These are phyloP conservation scores for Druon quercuslanigerum DNA, from an alignment of 1,140 invertebrate genomes.

Conservation along the genomic window DNA sequence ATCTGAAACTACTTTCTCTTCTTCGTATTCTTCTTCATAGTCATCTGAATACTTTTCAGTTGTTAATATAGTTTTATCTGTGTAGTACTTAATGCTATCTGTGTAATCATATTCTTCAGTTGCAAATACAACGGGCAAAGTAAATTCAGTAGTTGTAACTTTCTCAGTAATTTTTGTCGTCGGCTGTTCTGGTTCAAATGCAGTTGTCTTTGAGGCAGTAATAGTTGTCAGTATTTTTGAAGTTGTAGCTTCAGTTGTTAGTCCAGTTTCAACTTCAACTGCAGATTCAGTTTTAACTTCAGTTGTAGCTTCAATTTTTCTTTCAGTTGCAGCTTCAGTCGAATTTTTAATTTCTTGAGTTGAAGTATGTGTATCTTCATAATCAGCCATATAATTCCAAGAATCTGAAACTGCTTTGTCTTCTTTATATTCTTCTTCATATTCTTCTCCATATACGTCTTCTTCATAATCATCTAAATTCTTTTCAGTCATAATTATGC, in stretches of 20 bases:
- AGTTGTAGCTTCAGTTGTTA: too few relatives aligned
- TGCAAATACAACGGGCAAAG: background rate
- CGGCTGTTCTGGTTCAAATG: too few relatives aligned
- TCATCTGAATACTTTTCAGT: constrained; percentile 38
- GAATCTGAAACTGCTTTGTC: background rate
- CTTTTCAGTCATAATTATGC: constrained; percentile 24
- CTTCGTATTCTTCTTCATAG: constrained; percentile 18
- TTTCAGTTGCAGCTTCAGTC: background rate
- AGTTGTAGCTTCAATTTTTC: background rate
- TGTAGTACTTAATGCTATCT: background rate
- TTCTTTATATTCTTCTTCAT: constrained; percentile 7
- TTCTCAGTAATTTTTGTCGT: too few relatives aligned
- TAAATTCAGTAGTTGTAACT: background rate
- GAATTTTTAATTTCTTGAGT: too few relatives aligned
- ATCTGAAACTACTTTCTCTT: background rate
- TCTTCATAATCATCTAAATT: constrained; percentile 29
- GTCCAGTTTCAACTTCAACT: too few relatives aligned
- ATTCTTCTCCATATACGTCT: background rate
- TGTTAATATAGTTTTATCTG: background rate
- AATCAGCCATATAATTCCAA: background rate
- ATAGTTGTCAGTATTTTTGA: too few relatives aligned
- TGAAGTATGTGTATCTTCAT: background rate
- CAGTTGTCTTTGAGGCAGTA: too few relatives aligned
- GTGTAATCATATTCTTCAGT: constrained; percentile 30
- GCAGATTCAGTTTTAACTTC: background rate